A percentile compares a stretch with the other conserved stretches of the same genome.
These are phyloP conservation scores for Mus pahari DNA, from an alignment of 2,113 vertebrate genomes.

Conservation along the genomic window DNA sequence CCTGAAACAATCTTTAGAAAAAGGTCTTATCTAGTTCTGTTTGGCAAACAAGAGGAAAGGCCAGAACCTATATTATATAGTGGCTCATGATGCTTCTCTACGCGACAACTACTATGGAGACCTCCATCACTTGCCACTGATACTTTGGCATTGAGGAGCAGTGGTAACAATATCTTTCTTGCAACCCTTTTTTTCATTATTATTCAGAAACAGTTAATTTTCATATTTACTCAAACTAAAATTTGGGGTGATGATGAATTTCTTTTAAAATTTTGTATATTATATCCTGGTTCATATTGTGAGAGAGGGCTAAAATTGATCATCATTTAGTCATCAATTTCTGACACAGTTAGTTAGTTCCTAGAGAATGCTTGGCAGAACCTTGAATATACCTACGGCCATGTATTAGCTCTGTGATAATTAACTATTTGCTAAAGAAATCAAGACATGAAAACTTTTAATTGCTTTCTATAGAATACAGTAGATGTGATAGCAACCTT, in stretches of 20 bases:
- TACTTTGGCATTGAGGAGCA: not conserved
- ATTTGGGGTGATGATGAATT: not conserved
- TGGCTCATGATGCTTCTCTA: not conserved
- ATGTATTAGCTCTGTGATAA: not conserved
- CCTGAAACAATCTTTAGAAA: not conserved
- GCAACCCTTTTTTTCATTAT: not conserved
- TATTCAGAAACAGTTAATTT: not conserved
- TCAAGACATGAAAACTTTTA: not conserved
- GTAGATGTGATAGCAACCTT: not conserved
- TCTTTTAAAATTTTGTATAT: not conserved
- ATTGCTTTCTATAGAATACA: not conserved
- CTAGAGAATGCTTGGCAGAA: not conserved
- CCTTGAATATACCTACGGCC: not conserved
- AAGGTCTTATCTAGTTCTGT: not conserved
- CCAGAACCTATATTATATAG: not conserved
- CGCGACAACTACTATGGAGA: not conserved
- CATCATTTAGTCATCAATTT: not conserved
- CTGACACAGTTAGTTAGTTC: not conserved
- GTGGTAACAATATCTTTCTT: not conserved
- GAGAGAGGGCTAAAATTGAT: not conserved
- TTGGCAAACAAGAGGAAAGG: not conserved
- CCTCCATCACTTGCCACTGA: not conserved
- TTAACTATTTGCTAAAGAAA: not conserved
- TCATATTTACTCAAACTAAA: not conserved
- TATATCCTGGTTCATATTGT: not conserved